phyloP scores from a whole-genome alignment of 2,888 invertebrate genomes.

The Hirtodrosophila cameraria region DNA sequence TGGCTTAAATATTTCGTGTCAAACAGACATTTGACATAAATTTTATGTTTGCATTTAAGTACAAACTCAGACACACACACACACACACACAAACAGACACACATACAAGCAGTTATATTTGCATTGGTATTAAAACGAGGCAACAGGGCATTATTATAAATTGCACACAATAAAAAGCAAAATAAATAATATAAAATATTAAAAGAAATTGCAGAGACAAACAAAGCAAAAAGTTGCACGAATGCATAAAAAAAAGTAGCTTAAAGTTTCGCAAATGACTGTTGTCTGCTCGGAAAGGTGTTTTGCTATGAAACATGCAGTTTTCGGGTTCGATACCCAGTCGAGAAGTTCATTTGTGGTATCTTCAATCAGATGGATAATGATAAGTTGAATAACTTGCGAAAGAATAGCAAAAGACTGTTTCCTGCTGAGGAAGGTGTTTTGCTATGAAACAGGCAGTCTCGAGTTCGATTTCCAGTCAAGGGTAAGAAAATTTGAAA shows the following conservation, averaged over 20 bases:
- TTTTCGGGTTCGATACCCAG: too few species aligned
- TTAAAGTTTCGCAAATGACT: too few species aligned
- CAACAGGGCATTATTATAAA: conserved; percentile 46
- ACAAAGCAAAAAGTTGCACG: conserved; percentile 11
- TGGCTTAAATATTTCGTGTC: conserved; percentile 81
- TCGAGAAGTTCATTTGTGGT: too few species aligned
- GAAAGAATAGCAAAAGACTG: too few species aligned
- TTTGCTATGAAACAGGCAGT: too few species aligned
- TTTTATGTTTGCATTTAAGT: conserved; percentile 82
- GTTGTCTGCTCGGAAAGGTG: too few species aligned
- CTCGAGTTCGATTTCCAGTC: too few species aligned
- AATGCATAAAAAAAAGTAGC: neutral
- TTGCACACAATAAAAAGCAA: conserved; percentile 38
- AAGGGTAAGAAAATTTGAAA: too few species aligned
- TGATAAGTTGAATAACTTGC: too few species aligned
- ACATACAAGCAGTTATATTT: neutral
- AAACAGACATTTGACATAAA: conserved; percentile 82
- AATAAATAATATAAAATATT: conserved; percentile 56
- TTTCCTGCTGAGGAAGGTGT: too few species aligned
- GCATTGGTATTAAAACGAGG: neutral
- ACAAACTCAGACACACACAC: conserved; percentile 48
- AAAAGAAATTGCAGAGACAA: conserved; percentile 47
- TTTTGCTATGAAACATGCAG: too few species aligned
- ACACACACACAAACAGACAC: conserved; percentile 16
- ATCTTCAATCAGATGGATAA: too few species aligned